phyloP scores from a whole-genome alignment of 2,113 vertebrate genomes.

The Cyphomyrus plagiostoma region DNA sequence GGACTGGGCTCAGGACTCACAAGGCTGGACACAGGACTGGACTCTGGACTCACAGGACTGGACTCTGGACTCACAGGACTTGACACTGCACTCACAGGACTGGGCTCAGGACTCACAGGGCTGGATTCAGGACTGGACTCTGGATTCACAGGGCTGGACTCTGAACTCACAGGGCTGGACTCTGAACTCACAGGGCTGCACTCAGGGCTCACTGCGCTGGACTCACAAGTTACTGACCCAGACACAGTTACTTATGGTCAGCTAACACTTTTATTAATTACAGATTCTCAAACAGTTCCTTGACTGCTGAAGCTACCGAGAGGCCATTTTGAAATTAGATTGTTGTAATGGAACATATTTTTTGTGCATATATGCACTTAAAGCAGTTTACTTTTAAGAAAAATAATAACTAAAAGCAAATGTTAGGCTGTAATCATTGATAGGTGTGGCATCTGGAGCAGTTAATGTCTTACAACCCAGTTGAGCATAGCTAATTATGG shows the following conservation, averaged over 20 bases:
- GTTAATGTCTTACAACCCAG: not conserved
- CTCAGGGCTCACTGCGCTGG: too few relatives aligned
- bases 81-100: not conserved
- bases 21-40: too few relatives aligned
- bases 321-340: not conserved
- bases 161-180: not conserved
- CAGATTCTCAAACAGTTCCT: not conserved
- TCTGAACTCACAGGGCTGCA: too few relatives aligned
- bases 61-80: not conserved
- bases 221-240: too few relatives aligned
- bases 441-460: not conserved
- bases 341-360: not conserved
- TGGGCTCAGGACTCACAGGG: too few relatives aligned
- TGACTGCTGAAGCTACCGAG: not conserved
- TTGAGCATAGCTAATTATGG: not conserved
- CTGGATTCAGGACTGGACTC: not conserved
- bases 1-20: not conserved
- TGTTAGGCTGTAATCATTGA: not conserved
- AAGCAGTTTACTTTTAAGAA: not conserved
- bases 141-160: not conserved
- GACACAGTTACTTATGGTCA: not conserved
- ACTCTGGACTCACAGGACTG: not conserved
- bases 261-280: not conserved
- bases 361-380: not conserved
- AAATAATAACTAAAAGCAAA: not conserved